These are phyloP conservation scores for Galemys pyrenaicus DNA, from an alignment of 2,113 vertebrate species.

Conservation along the genomic window DNA sequence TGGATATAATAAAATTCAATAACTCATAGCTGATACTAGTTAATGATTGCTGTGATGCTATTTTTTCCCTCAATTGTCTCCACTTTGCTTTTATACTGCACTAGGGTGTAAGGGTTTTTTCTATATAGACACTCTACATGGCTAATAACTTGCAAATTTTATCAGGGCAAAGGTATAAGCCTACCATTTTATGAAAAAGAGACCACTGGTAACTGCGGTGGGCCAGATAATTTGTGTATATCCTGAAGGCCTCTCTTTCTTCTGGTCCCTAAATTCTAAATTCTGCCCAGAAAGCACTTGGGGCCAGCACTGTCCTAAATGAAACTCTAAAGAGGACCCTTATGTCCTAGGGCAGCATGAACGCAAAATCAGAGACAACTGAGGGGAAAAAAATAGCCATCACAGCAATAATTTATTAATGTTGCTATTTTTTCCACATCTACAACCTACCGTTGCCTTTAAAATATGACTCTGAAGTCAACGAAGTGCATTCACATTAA, in stretches of 20 bases:
- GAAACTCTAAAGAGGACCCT: not conserved
- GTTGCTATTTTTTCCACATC: not conserved
- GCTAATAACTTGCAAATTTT: not conserved
- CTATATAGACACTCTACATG: not conserved
- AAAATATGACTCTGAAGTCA: slow-evolving; percentile 81
- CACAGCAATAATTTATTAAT: not conserved
- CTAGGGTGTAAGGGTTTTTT: too few species aligned
- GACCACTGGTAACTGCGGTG: not conserved
- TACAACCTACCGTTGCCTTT: slow-evolving; percentile 49
- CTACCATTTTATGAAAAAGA: not conserved
- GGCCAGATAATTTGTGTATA: not conserved
- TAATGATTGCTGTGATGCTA: too few species aligned
- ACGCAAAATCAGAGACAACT: not conserved
- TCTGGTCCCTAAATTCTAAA: not conserved
- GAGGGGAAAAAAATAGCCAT: not conserved
- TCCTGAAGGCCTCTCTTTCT: not conserved
- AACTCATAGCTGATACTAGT: not conserved
- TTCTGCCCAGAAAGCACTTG: not conserved
- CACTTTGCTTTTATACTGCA: too few species aligned
- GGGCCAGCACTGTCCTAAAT: not conserved
- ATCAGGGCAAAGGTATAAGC: not conserved
- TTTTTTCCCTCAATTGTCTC: too few species aligned
- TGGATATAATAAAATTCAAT: not conserved
- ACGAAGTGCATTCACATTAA: slow-evolving; percentile 80
- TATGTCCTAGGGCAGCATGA: not conserved